Evolutionary conservation across 2,888 invertebrate genomes (phyloP).

Genomic region (Temnothorax rugatulus): DNA sequence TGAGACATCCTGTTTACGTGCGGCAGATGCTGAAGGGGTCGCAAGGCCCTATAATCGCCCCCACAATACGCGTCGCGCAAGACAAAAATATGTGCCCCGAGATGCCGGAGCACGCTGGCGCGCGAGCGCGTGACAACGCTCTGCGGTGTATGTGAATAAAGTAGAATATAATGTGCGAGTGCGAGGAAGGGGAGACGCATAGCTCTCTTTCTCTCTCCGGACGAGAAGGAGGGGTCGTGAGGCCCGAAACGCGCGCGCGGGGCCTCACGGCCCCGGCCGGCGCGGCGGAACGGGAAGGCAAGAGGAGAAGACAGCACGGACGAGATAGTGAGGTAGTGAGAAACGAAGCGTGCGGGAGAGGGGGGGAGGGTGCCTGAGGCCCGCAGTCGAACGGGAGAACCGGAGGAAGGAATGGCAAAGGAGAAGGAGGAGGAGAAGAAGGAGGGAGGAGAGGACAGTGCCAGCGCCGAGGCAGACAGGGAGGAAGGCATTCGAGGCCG

Average conservation of each 20-base stretch:
- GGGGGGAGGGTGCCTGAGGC: conserved; percentile 42
- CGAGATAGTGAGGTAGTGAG: conserved; percentile 39
- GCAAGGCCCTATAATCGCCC: not conserved
- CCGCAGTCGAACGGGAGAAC: conserved; percentile 28
- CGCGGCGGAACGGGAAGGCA: conserved; percentile 9
- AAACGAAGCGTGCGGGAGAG: conserved; percentile 30
- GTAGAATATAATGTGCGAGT: conserved; percentile 79
- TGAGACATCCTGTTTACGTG: conserved; percentile 1
- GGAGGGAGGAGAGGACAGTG: conserved; percentile 61
- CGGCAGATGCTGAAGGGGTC: conserved; percentile 9
- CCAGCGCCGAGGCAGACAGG: conserved; percentile 65
- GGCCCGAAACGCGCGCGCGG: conserved; percentile 51
- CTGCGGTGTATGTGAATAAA: conserved; percentile 76
- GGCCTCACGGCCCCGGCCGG: conserved; percentile 17
- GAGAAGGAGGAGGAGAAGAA: conserved; percentile 45
- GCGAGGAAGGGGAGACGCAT: not conserved
- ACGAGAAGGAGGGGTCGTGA: not conserved
- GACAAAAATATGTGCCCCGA: conserved; percentile 22
- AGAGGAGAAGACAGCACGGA: not conserved
- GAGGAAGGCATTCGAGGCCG: conserved; percentile 78
- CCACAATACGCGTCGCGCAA: not conserved
- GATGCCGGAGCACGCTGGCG: conserved; percentile 8
- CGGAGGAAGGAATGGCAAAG: conserved; percentile 34
- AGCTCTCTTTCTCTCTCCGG: conserved; percentile 16
- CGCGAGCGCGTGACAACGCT: conserved; percentile 55